These are phyloP conservation scores for Artemia franciscana DNA, from an alignment of 1,140 invertebrate genomes.

Conservation along the genomic window DNA sequence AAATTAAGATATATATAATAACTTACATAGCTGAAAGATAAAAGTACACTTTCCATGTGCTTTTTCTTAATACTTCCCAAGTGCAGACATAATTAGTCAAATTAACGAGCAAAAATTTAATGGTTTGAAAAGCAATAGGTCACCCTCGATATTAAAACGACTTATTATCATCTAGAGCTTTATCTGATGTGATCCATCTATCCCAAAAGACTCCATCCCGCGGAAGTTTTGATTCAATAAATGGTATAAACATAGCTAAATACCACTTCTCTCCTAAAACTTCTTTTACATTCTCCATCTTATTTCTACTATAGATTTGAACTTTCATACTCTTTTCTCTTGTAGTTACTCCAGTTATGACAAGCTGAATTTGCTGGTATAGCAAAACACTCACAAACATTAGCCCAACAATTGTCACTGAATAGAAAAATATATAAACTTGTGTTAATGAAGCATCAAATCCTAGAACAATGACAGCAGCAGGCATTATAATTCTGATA, in stretches of 20 bases:
- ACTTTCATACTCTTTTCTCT: conserved; percentile 36
- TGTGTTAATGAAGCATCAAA: conserved; percentile 29
- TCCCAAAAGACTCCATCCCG: conserved; percentile 47
- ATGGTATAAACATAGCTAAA: conserved; percentile 45
- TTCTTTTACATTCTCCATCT: conserved; percentile 37
- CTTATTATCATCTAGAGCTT: too few relatives aligned
- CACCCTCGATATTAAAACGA: too few relatives aligned
- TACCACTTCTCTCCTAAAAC: conserved; percentile 52
- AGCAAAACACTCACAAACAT: conserved; percentile 36
- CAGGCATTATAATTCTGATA: conserved; percentile 34
- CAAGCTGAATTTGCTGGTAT: conserved; percentile 38
- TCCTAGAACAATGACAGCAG: conserved; percentile 30
- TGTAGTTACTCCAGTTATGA: conserved; percentile 34
- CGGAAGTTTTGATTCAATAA: conserved; percentile 43
- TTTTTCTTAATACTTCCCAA: too few relatives aligned
- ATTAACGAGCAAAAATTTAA: too few relatives aligned
- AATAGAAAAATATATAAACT: conserved; percentile 38
- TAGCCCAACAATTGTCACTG: conserved; percentile 38
- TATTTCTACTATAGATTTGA: conserved; percentile 40
- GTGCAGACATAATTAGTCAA: too few relatives aligned
- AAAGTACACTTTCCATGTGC: too few relatives aligned
- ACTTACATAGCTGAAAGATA: too few relatives aligned
- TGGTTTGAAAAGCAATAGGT: too few relatives aligned
- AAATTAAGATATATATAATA: too few relatives aligned
- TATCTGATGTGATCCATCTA: conserved; percentile 5